Conservation (phyloP, 2,888 invertebrate genomes). For the Hypsopygia costalis region DNA sequence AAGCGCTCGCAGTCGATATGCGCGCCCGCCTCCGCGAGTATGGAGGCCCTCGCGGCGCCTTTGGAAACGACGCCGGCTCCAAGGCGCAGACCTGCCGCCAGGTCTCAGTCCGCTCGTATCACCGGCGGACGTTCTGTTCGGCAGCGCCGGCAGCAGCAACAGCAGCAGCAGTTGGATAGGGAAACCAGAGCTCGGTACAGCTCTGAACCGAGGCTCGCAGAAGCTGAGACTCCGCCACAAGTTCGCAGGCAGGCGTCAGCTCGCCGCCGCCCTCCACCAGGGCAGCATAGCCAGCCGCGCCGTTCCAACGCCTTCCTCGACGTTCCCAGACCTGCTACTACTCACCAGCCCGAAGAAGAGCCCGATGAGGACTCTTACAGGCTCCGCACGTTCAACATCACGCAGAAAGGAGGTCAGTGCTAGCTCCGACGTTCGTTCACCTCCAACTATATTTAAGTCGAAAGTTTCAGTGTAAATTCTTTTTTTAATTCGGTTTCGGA, state of each 20-base stretch:
- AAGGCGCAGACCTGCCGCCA: slow-evolving; percentile 84
- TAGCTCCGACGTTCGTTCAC: slow-evolving; percentile 57
- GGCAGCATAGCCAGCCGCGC: slow-evolving; percentile 72
- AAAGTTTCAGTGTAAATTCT: slow-evolving; percentile 47
- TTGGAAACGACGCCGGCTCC: slow-evolving; percentile 80
- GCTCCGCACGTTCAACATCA: slow-evolving; percentile 94
- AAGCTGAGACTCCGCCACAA: slow-evolving; percentile 84
- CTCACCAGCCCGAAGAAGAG: slow-evolving; percentile 73
- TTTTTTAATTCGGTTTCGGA: slow-evolving; percentile 51
- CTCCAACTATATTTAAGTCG: slow-evolving; percentile 52
- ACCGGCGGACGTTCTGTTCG: slow-evolving; percentile 83
- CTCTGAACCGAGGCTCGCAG: slow-evolving; percentile 84
- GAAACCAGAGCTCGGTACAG: slow-evolving; percentile 82
- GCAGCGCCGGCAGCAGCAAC: slow-evolving; percentile 65
- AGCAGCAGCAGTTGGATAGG: slow-evolving; percentile 67
- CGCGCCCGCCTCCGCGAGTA: slow-evolving; percentile 84
- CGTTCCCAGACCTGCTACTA: slow-evolving; percentile 71
- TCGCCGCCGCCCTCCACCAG: slow-evolving; percentile 73
- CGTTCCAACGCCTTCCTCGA: slow-evolving; percentile 87
- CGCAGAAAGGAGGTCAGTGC: slow-evolving; percentile 90
- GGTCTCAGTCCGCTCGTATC: slow-evolving; percentile 87
- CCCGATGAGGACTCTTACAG: slow-evolving; percentile 94
- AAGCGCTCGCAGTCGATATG: slow-evolving; percentile 89
- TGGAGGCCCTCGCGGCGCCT: slow-evolving; percentile 82
- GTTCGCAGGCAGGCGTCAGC: slow-evolving; percentile 83